A percentile compares a stretch with the other conserved stretches of the same genome.
Evolutionary conservation across 1,140 invertebrate species (phyloP).

Genomic region (Portunus trituberculatus): DNA sequence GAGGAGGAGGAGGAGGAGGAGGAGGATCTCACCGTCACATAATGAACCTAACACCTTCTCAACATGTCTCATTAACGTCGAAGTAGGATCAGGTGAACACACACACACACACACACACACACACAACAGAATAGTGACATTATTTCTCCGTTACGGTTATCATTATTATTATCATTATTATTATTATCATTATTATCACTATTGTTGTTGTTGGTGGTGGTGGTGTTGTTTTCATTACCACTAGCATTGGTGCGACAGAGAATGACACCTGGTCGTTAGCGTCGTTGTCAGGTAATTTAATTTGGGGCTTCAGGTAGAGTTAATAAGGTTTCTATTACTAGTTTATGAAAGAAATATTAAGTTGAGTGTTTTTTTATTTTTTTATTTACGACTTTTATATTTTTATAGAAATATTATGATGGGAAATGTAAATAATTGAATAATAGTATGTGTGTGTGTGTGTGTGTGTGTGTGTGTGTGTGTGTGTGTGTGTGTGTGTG

Average conservation of each 20-base stretch:
- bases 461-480: background rate
- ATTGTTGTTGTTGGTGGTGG: background rate
- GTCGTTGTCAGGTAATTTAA: too few relatives aligned
- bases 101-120: slow-evolving; percentile 10
- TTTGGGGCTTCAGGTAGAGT: too few relatives aligned
- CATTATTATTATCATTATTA: background rate
- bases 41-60: background rate
- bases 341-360: too few relatives aligned
- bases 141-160: background rate
- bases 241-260: background rate
- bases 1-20: background rate
- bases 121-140: background rate
- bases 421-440: too few relatives aligned
- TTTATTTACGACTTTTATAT: too few relatives aligned
- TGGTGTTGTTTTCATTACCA: too few relatives aligned
- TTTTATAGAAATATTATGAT: too few relatives aligned
- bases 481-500: too few relatives aligned
- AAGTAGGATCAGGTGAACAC: background rate
- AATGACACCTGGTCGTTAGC: too few relatives aligned
- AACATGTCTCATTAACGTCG: background rate
- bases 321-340: too few relatives aligned
- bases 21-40: background rate
- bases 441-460: background rate
- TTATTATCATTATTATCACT: background rate
- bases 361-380: too few relatives aligned